These are phyloP conservation scores for Echeneis naucrates DNA, from an alignment of 2,797 vertebrate species.

Conservation along the genomic window DNA sequence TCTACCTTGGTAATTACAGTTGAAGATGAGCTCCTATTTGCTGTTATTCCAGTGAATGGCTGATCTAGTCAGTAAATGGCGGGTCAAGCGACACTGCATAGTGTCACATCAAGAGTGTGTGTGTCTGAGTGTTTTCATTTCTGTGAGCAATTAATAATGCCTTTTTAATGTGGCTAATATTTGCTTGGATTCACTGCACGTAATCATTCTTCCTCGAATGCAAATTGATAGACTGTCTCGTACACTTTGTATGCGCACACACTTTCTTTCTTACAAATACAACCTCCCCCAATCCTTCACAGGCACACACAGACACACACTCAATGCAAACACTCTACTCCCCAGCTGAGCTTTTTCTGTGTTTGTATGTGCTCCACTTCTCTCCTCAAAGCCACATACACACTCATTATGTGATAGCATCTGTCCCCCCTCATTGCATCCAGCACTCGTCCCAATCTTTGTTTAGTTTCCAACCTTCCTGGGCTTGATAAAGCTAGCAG, in stretches of 20 bases:
- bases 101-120: slow-evolving; percentile 35
- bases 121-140: slow-evolving; percentile 22
- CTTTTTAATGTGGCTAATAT: slow-evolving; percentile 58
- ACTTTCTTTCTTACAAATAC: slow-evolving; percentile 39
- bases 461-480: slow-evolving; percentile 69
- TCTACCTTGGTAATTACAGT: slow-evolving; percentile 73
- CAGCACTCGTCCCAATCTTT: slow-evolving; percentile 60
- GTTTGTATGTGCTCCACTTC: slow-evolving; percentile 54
- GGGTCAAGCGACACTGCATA: slow-evolving; percentile 57
- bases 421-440: slow-evolving; percentile 55
- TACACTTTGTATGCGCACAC: slow-evolving; percentile 42
- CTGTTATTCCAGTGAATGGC: slow-evolving; percentile 62
- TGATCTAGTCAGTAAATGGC: slow-evolving; percentile 62
- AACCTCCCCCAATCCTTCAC: slow-evolving; percentile 6
- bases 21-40: slow-evolving; percentile 67
- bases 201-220: slow-evolving; percentile 36
- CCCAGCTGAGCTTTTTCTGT: slow-evolving; percentile 42
- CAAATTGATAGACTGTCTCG: slow-evolving; percentile 50
- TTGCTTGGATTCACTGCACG: slow-evolving; percentile 37
- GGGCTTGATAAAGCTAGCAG: slow-evolving; percentile 58
- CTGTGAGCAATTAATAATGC: slow-evolving; percentile 55
- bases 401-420: slow-evolving; percentile 53
- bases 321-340: slow-evolving; percentile 54
- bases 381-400: slow-evolving; percentile 46
- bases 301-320: slow-evolving; percentile 12